Percentiles rank a stretch among this genome's conserved stretches.
These are phyloP conservation scores for Mastigias papua DNA, from an alignment of 30 jellyfish, hydroid and myxozoan genomes.

Conservation along the genomic window DNA sequence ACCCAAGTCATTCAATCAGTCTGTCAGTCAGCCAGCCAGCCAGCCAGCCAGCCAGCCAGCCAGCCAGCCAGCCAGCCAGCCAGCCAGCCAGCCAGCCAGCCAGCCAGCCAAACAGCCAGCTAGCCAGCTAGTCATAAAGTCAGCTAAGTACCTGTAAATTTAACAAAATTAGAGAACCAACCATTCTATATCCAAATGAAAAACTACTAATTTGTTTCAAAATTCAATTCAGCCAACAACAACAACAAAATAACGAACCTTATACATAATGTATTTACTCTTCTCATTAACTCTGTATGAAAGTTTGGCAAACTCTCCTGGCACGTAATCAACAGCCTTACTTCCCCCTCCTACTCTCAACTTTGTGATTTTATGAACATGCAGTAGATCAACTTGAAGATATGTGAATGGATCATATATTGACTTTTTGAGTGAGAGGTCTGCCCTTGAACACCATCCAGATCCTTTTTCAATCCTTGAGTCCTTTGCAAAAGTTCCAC, in stretches of 20 bases:
- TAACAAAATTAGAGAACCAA: no score
- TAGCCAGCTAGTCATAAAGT: no score
- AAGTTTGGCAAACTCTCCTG: neutral
- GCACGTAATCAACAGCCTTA: neutral
- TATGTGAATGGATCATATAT: neutral
- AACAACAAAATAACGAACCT: neutral
- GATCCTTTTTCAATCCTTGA: neutral
- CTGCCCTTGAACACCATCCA: conserved; percentile 22
- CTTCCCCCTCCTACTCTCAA: neutral
- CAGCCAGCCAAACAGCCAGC: no score
- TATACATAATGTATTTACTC: neutral
- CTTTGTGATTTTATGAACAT: neutral
- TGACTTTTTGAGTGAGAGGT: neutral
- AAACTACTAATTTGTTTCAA: no score
- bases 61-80: no score
- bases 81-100: no score
- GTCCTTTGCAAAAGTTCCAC: neutral
- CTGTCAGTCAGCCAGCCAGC: no score
- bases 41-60: no score
- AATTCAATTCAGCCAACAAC: no score
- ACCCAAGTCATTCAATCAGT: no score
- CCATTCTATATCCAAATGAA: no score
- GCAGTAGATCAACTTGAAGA: conserved; percentile 5
- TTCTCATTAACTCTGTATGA: conserved; percentile 1
- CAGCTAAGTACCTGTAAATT: no score